These are phyloP conservation scores for Ormyrus pomaceus DNA, from an alignment of 2,888 invertebrate species.

Conservation along the genomic window DNA sequence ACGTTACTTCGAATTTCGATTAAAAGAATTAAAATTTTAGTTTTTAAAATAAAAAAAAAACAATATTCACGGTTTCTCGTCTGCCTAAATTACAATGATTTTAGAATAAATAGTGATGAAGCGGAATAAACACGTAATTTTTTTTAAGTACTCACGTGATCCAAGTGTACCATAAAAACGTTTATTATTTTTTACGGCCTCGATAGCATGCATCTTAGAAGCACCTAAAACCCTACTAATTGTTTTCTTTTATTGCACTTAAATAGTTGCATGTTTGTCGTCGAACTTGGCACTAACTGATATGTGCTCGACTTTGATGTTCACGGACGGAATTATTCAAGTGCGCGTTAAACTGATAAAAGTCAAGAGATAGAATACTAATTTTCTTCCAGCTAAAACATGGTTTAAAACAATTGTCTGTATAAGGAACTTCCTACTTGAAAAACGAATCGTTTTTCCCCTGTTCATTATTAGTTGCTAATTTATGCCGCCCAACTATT, in stretches of 20 bases:
- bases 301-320: slow-evolving; percentile 35
- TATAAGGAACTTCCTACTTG: slow-evolving; percentile 2
- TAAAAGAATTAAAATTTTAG: too few species aligned
- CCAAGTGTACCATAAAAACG: slow-evolving; percentile 53
- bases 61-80: too few species aligned
- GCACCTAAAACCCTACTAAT: slow-evolving; percentile 1
- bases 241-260: slow-evolving; percentile 16
- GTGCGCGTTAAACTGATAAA: slow-evolving; percentile 39
- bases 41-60: too few species aligned
- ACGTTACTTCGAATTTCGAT: too few species aligned
- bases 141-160: slow-evolving; percentile 54
- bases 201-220: slow-evolving; percentile 14
- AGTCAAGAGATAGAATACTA: slow-evolving; percentile 37
- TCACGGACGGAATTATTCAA: slow-evolving; percentile 29
- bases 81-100: too few species aligned
- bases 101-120: too few species aligned
- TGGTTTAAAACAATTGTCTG: slow-evolving; percentile 16
- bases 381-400: slow-evolving; percentile 20
- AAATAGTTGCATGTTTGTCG: slow-evolving; percentile 41
- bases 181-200: slow-evolving; percentile 10
- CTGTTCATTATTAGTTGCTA: too few species aligned
- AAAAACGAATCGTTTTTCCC: too few species aligned
- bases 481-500: too few species aligned
- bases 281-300: slow-evolving; percentile 29
- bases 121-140: too few species aligned